Conservation (phyloP, 2,888 invertebrate genomes). For the Neoitamus cyanurus region DNA sequence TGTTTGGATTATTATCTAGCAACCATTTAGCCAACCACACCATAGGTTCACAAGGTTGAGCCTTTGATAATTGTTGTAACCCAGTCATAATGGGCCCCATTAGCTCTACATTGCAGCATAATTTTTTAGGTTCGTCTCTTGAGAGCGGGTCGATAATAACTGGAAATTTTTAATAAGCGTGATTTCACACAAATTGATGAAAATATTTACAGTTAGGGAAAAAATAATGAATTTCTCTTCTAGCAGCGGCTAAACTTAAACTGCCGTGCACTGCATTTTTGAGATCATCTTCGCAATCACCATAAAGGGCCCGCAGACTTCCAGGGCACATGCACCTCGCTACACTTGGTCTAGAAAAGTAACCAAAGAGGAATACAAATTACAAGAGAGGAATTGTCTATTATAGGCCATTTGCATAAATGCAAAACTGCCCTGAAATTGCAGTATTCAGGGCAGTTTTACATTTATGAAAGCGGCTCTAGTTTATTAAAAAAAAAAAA, state of each 20-base stretch:
- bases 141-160: conserved; percentile 29
- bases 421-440: too few species aligned
- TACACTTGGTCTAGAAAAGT: conserved; percentile 68
- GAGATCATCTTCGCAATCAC: conserved; percentile 72
- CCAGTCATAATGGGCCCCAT: conserved; percentile 2
- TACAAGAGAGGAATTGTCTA: too few species aligned
- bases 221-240: conserved; percentile 87
- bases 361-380: conserved; percentile 61
- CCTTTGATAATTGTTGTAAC: neutral
- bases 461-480: too few species aligned
- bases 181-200: neutral
- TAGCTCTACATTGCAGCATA: neutral
- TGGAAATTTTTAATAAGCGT: neutral
- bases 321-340: conserved; percentile 78
- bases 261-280: conserved; percentile 86
- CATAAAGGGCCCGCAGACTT: conserved; percentile 78
- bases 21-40: neutral
- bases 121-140: neutral
- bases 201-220: conserved; percentile 73
- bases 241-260: conserved; percentile 72
- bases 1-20: neutral
- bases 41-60: neutral
- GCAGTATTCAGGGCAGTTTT: too few species aligned
- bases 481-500: too few species aligned
- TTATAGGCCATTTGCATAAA: too few species aligned